These are phyloP conservation scores for Thryonomys swinderianus DNA, from an alignment of 2,113 vertebrate genomes.

Conservation along the genomic window DNA sequence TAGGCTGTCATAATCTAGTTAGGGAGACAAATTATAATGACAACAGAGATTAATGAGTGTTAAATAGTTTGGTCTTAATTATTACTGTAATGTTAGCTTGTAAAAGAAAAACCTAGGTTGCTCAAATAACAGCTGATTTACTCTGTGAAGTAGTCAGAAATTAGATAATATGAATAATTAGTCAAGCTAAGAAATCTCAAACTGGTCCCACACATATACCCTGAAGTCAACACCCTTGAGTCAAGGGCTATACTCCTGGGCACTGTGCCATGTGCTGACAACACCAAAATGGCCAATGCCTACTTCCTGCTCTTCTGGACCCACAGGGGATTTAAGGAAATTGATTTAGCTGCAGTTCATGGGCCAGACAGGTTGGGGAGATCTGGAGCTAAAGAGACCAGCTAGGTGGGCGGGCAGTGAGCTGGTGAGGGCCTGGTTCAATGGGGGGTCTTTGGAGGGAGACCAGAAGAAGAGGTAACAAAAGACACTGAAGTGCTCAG, in stretches of 20 bases:
- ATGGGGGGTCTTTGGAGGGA: not conserved
- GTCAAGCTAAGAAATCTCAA: constrained; percentile 22
- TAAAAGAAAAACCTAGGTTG: constrained; percentile 57
- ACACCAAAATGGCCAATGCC: no score
- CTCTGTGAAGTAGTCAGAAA: constrained; percentile 27
- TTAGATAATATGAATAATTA: constrained; percentile 52
- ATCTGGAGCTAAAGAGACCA: not conserved
- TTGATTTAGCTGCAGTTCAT: not conserved
- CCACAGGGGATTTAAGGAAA: not conserved
- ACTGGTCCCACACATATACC: not conserved
- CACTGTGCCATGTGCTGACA: not conserved
- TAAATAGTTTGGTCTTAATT: constrained; percentile 64
- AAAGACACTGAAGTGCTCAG: not conserved
- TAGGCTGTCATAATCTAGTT: constrained; percentile 45
- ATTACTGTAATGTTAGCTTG: constrained; percentile 57
- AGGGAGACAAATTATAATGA: constrained; percentile 46
- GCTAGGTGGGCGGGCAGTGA: no score
- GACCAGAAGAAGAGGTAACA: not conserved
- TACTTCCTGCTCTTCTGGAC: not conserved
- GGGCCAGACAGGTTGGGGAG: not conserved
- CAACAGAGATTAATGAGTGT: constrained; percentile 55
- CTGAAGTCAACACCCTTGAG: not conserved
- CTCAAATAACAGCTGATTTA: constrained; percentile 32
- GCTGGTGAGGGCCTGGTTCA: not conserved
- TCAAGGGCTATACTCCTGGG: not conserved